Percentiles rank a stretch among this genome's conserved stretches.
Conservation (phyloP, 2,888 invertebrate species). For the Hartigia nigra region DNA sequence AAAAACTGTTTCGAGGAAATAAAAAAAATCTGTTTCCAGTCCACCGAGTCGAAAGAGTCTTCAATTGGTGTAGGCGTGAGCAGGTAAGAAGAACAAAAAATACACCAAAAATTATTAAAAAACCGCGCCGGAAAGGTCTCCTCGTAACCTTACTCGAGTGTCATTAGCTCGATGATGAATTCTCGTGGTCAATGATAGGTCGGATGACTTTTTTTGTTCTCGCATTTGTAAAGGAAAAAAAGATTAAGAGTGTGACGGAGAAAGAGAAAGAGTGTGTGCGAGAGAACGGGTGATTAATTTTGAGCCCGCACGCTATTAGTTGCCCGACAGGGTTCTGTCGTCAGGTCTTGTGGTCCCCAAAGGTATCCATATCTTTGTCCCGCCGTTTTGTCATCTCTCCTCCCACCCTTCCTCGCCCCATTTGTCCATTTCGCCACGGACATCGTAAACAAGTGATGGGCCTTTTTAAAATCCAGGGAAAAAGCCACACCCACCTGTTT, state of each 20-base stretch:
- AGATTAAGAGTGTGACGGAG: neutral
- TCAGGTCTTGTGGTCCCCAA: neutral
- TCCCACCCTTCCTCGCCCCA: slow-evolving; percentile 9
- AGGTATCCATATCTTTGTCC: slow-evolving; percentile 2
- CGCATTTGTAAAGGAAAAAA: neutral
- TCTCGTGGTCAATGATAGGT: neutral
- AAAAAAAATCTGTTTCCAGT: neutral
- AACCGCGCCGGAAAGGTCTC: neutral
- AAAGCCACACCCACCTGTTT: neutral
- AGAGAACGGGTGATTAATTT: slow-evolving; percentile 4
- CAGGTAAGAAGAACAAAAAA: neutral
- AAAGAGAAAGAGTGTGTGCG: neutral
- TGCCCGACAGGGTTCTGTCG: slow-evolving; percentile 6
- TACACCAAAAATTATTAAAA: neutral
- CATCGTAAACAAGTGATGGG: neutral
- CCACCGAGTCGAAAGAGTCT: neutral
- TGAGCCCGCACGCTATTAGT: slow-evolving; percentile 1
- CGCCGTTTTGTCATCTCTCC: slow-evolving; percentile 10
- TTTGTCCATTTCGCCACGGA: slow-evolving; percentile 7
- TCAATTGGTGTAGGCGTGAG: neutral
- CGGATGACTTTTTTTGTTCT: neutral
- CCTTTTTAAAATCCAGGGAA: neutral
- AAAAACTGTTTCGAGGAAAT: neutral
- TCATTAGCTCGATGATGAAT: neutral
- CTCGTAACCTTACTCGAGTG: neutral